A percentile compares a stretch with the other conserved stretches of the same genome.
Evolutionary conservation across 2,797 vertebrate genomes (phyloP).

Genomic region (Rachycentron canadum): DNA sequence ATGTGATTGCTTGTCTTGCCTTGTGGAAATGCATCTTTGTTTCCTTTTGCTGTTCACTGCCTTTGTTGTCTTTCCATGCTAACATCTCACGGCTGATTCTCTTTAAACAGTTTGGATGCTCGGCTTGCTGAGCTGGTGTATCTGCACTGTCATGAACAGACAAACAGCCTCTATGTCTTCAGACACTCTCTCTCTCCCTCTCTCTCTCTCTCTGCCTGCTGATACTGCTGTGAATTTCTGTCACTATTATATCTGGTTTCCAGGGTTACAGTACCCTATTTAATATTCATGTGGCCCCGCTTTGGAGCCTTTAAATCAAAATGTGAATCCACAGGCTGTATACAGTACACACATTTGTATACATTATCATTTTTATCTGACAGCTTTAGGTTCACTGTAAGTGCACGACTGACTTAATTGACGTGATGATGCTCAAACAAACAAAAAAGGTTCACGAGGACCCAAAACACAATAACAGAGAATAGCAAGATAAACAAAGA

Average conservation of each 20-base stretch:
- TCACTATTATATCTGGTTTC: conserved; percentile 21
- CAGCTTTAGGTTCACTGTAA: background rate
- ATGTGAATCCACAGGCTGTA: conserved; percentile 16
- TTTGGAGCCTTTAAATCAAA: background rate
- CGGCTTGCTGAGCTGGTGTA: conserved; percentile 27
- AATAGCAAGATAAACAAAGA: conserved; percentile 26
- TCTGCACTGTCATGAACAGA: conserved; percentile 21
- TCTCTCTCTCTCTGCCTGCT: conserved; percentile 18
- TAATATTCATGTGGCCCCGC: background rate
- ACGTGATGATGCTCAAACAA: background rate
- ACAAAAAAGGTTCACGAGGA: background rate
- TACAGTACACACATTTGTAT: conserved; percentile 14
- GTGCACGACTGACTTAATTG: conserved; percentile 2
- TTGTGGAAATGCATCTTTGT: conserved; percentile 42
- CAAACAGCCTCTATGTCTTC: conserved; percentile 13
- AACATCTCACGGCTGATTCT: conserved; percentile 35
- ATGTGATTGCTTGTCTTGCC: conserved; percentile 23
- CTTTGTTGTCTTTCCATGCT: conserved; percentile 42
- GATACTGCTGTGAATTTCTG: conserved; percentile 21
- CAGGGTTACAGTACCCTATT: background rate
- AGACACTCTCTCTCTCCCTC: conserved; percentile 3
- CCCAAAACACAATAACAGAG: conserved; percentile 11
- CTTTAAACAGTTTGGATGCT: conserved; percentile 40
- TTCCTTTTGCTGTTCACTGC: conserved; percentile 38
- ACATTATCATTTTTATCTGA: background rate